phyloP scores from a whole-genome alignment of 2,113 vertebrate genomes.

The Numida meleagris region DNA sequence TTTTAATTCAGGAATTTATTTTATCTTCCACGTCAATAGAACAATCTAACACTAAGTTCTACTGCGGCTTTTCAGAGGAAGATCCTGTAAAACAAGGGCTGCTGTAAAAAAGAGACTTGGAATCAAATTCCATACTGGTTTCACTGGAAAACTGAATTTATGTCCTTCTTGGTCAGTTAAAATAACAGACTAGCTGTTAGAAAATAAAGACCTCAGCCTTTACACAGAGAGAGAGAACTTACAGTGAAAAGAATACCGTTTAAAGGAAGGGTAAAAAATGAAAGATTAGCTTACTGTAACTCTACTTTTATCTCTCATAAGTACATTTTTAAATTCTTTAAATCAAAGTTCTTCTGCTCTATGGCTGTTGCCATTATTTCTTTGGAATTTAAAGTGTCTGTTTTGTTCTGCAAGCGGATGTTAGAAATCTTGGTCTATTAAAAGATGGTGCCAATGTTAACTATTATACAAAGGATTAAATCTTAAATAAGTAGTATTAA shows the following conservation, averaged over 20 bases:
- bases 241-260: conserved; percentile 32
- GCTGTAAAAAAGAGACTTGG: neutral
- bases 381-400: conserved; percentile 34
- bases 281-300: conserved; percentile 54
- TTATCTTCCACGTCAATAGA: neutral
- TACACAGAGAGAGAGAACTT: conserved; percentile 27
- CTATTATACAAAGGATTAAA: conserved; percentile 48
- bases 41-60: neutral
- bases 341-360: conserved; percentile 8
- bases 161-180: conserved; percentile 6
- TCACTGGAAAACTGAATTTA: conserved; percentile 25
- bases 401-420: conserved; percentile 44
- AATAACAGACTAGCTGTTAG: neutral
- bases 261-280: conserved; percentile 27
- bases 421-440: conserved; percentile 38
- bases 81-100: neutral
- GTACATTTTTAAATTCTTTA: conserved; percentile 43
- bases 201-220: conserved; percentile 15
- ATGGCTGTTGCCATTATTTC: conserved; percentile 4
- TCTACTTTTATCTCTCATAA: conserved; percentile 42
- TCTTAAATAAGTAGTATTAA: conserved; percentile 66
- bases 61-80: neutral
- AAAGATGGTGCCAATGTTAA: conserved; percentile 58
- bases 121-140: conserved; percentile 12
- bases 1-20: neutral